Base-by-base conservation (phyloP, 2,888 invertebrate genomes). In the Nomada ferruginata region DNA sequence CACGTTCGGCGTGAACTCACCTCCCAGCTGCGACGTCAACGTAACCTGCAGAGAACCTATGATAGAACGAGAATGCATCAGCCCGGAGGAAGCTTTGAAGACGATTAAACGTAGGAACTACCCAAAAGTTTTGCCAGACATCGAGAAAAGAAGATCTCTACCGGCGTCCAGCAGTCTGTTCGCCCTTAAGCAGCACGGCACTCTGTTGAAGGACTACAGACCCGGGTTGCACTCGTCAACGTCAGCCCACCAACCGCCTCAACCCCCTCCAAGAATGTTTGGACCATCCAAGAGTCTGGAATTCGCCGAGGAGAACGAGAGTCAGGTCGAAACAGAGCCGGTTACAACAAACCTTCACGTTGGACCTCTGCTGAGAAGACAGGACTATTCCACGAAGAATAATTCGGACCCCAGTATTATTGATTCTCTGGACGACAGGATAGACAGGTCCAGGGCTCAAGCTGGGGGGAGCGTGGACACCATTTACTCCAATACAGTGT, bases 81-180 rank as follows among this genome's bases (percentile, higher is more conserved):
- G 96, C 10, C 95, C 96, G 0, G 96, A 96, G 89, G 97, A 97
- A 91, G 96, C 97, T 0, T 91, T 97, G 70, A 94, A 95, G 82
- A 96, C 96, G 50, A 96, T 97, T 60, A 96, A 97, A 92, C 95
- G 96, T 77, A 94, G 97, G 87, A 97, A 97, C 91, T 97, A 96
- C 91, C 97, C 97, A 0, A 97, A 97, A 95, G 97, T 97, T 1
- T 92, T 97, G 50, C 97, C 97, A n/a, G 97, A 97, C 93, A 95
- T 96, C 87, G 92, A 93, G 81, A 93, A 93, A 79, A 85, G 93
- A 44, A 89, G 92, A 3, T 93, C 93, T 0, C 85, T 93, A 4
- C 93, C 93, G 3, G 92, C 89, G 0, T 92, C 91, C 53, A 92
- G 80, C 68, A 90, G 89, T 23, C 85, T 92, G 15, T 89, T 89